A percentile compares a stretch with the other conserved stretches of the same genome.
These are phyloP conservation scores for Hippocampus barbouri DNA, from an alignment of 2,113 vertebrate genomes.

Conservation along the genomic window DNA sequence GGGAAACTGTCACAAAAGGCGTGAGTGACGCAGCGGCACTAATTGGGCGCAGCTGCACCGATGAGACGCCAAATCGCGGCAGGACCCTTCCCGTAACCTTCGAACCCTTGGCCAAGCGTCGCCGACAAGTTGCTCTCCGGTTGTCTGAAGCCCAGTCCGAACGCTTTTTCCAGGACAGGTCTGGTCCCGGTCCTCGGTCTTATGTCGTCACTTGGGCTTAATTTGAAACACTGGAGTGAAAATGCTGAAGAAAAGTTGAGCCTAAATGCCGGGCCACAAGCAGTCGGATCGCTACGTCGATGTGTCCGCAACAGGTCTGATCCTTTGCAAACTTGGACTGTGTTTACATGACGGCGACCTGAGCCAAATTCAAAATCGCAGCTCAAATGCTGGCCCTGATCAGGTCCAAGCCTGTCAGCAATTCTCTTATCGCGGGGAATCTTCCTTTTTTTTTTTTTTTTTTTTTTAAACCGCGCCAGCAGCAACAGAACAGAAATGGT, in stretches of 20 bases:
- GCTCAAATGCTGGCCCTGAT: neutral
- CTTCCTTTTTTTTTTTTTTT: no score
- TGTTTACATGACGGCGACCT: neutral
- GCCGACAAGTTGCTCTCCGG: neutral
- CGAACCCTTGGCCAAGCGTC: neutral
- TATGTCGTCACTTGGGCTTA: no score
- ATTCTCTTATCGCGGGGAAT: neutral
- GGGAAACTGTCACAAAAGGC: neutral
- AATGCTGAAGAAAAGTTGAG: no score
- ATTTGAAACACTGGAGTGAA: no score
- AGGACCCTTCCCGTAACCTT: neutral
- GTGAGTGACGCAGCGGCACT: neutral
- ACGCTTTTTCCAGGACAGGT: neutral
- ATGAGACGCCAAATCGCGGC: neutral
- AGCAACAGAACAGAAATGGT: neutral
- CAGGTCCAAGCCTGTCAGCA: neutral
- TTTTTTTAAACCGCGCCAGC: no score
- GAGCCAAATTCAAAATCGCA: neutral
- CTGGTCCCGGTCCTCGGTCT: no score
- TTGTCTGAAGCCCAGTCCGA: neutral
- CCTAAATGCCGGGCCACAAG: no score
- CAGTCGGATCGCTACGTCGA: no score
- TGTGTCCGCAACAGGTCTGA: no score
- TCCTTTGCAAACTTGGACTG: no score
- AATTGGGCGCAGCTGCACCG: neutral